Conservation (phyloP, 2,888 invertebrate species). For the Pteria penguin region DNA sequence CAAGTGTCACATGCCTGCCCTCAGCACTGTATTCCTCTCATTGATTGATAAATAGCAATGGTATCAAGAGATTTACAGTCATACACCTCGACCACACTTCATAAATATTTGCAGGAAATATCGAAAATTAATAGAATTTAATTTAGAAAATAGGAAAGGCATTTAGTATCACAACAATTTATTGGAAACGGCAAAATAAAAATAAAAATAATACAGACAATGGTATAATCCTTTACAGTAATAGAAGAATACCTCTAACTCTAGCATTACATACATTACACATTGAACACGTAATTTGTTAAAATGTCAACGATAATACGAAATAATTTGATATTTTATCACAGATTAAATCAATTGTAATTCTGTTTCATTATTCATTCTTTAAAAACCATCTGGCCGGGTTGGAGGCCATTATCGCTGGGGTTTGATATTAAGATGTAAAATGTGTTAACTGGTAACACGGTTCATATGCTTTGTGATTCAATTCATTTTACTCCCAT, state of each 20-base stretch:
- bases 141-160: no score
- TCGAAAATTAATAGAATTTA: no score
- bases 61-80: no score
- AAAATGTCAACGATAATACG: neutral
- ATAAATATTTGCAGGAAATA: no score
- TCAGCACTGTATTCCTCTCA: neutral
- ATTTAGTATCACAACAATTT: no score
- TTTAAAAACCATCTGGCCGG: constrained; percentile 1
- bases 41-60: no score
- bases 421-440: neutral
- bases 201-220: no score
- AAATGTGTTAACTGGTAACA: neutral
- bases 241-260: no score
- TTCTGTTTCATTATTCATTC: neutral
- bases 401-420: neutral
- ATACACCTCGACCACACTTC: no score
- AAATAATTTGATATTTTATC: constrained; percentile 4
- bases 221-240: no score
- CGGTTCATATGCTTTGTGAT: neutral
- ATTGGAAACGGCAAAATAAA: no score
- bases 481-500: neutral
- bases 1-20: neutral
- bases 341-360: constrained; percentile 7
- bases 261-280: no score
- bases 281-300: neutral